Base-by-base conservation (phyloP, 2,888 invertebrate genomes). In the Nymphalis polychloros region DNA sequence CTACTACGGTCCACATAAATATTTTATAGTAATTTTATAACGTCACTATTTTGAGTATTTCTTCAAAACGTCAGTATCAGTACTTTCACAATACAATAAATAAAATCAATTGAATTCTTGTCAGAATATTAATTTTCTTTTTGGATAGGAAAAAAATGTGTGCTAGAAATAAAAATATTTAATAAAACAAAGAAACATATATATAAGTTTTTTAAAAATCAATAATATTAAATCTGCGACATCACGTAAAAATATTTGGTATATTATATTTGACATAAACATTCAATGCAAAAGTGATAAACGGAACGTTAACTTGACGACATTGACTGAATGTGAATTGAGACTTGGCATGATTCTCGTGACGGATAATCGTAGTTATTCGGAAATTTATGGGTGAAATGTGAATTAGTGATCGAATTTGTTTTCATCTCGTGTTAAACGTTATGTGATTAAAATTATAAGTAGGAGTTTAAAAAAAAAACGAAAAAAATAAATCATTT, bases 301-400 rank as follows among this genome's bases (percentile, higher is more conserved):
- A 82, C 76, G 82, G 78, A 86, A 84, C 82, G 85, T 75, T 68
- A 71, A 47, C 13, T 23, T 72, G 71, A 67, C 55, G 17, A 59
- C 20, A 69, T 50, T 50, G 50, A 50, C n/a, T 50, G 57, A 52
- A n/a, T n/a, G n/a, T n/a, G n/a, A n/a, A 53, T 23, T 27, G 27
- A 27, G 23, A 20, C 3, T 23, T 17, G 27, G 79, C 67, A 64
- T 72, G 73, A 70, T 70, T 63, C 70, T 70, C 68, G 69, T 77
- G 76, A 75, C 76, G 70, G 75, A 73, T 72, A 77, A 75, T 75
- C 74, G 73, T 76, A 76, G 77, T 73, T 71, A 72, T 41, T 75
- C 74, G 73, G 76, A 77, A 77, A 74, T 72, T 72, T 64, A 68
- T 67, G 64, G 67, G 71, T 71, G 72, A 74, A 68, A 75, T 75